Base-by-base conservation (phyloP, 2,888 invertebrate species). In the Euzophera pinguis region DNA sequence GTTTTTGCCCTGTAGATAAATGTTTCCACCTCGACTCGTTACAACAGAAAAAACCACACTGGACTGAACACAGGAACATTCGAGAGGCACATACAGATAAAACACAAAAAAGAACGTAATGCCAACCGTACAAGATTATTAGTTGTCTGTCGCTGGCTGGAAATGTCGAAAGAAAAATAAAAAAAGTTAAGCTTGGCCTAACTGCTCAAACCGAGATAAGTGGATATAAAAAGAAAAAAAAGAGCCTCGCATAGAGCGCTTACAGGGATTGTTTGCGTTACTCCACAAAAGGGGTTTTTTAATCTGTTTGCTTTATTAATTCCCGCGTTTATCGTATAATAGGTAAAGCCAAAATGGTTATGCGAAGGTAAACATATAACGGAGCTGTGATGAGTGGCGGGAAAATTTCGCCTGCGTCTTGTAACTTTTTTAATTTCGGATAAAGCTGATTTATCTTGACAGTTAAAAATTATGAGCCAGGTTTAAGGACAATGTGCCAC, bases 221-320 rank as follows among this genome's bases (percentile, higher is more conserved):
- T 50, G 50, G 42, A 42, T 43, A 34, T 32, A 50, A 42, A 47
- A 50, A 34, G 39, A 35, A 38, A 47, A 51, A 43, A 51, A 54
- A 52, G n/a, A 35, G 14, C 35, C 12, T 9, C 3, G 51, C 32
- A 42, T 43, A 50, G 42, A 50, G 17, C 42, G 43, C 43, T 51
- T 43, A 51, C 22, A 35, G 35, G 42, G 35, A 27, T 35, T 43
- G 51, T 51, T 51, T 47, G 35, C 54, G 42, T 38, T 47, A 55
- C 55, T 57, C 54, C 55, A 51, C 53, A 51, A 47, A 53, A 54
- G 53, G 59, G 57, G 54, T 55, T 59, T 57, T 59, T 57, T 56
- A 59, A 59, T 59, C 55, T 59, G 59, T 59, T 55, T 55, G 52
- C 50, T 34, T 49, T 53, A 17, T 53, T 57, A 56, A 59, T 57